These are phyloP conservation scores for Platichthys flesus DNA, from an alignment of 2,113 vertebrate genomes.

Conservation along the genomic window DNA sequence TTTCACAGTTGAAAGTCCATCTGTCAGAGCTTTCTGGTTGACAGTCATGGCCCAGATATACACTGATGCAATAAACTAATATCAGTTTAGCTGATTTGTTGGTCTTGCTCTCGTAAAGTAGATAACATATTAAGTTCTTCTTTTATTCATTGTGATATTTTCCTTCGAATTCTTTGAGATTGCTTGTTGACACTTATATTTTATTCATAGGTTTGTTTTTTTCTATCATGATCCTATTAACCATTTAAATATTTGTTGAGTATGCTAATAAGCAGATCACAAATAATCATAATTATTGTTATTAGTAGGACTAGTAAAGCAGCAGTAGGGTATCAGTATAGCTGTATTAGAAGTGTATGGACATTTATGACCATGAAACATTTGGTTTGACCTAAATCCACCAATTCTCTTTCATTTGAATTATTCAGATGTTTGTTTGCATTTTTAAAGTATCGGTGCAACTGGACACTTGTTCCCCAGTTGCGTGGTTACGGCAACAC, in stretches of 20 bases:
- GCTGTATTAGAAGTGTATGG: neutral
- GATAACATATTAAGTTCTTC: too few species aligned
- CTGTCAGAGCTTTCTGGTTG: neutral
- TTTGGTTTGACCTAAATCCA: neutral
- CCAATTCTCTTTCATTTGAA: slow-evolving; percentile 30
- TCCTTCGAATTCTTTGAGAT: neutral
- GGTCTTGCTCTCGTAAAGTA: too few species aligned
- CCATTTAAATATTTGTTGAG: too few species aligned
- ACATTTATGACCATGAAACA: neutral
- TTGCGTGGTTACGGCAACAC: slow-evolving; percentile 51
- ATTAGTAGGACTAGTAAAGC: too few species aligned
- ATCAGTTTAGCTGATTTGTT: neutral
- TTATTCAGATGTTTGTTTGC: slow-evolving; percentile 60
- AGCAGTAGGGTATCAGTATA: neutral
- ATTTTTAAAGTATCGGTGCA: slow-evolving; percentile 55
- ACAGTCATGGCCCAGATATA: neutral
- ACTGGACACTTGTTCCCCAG: slow-evolving; percentile 44
- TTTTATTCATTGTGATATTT: neutral
- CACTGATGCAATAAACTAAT: neutral
- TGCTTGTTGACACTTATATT: neutral
- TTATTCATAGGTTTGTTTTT: neutral
- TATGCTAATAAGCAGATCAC: too few species aligned
- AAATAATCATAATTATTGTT: too few species aligned
- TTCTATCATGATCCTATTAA: too few species aligned
- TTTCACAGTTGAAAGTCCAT: neutral